Evolutionary conservation across 2,888 invertebrate species (phyloP), one percentile per base, ranked within the genome.

Genomic region (Eledona agricola): DNA sequence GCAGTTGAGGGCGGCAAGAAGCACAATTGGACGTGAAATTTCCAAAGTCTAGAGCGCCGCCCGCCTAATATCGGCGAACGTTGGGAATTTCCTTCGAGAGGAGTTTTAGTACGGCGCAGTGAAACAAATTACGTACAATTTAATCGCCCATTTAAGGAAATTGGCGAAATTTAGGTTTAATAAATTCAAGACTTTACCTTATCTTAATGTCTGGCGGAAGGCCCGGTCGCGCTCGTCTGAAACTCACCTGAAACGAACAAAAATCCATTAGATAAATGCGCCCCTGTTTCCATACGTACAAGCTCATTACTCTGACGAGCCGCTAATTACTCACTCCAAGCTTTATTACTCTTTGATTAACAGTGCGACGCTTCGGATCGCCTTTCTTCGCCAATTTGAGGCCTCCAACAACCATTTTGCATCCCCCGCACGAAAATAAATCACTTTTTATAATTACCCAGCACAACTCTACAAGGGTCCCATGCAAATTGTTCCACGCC

Each of bases 41-140:
- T 66, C 53, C 34, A 54, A 31, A 43, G 9, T 25, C 34, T 35
- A 62, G 60, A 62, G 57, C 57, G 55, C 40, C 31, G 51, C 31
- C 25, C 28, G 34, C 32, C 19, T 26, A 29, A 63, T 65, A 69
- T 70, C 62, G 66, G 60, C 65, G 64, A 45, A 66, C 62, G 66
- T 70, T 69, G 62, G 67, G 70, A 70, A 69, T 62, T 65, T 69
- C 62, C 66, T n/a, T n/a, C n/a, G n/a, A 61, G 66, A 65, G 63
- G 68, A 70, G 70, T 73, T 73, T 74, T 74, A 73, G 73, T 74
- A 74, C 68, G 72, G 70, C 66, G 64, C 60, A 63, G 70, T 65
- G 73, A 75, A 76, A 76, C 75, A 75, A 76, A 76, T 76, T 76
- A 75, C 73, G 67, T 70, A 70, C 73, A 72, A 70, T 74, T 75